Evolutionary conservation across 1,140 invertebrate genomes (phyloP).

Genomic region (Drosophila arawakana): DNA sequence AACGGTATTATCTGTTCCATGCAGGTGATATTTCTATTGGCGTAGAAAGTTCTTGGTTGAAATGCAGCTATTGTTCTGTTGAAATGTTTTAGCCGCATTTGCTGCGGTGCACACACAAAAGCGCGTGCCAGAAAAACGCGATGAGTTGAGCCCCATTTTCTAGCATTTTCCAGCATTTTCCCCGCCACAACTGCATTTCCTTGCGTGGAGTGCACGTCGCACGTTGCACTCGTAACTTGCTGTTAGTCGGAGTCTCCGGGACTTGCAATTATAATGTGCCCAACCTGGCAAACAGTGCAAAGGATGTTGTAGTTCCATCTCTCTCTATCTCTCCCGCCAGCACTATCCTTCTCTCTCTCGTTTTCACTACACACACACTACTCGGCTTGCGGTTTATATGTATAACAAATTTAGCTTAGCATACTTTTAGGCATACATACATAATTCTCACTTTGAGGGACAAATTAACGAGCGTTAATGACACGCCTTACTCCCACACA

Average conservation of each 20-base stretch:
- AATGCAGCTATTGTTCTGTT: conserved; percentile 35
- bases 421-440: conserved; percentile 66
- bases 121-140: conserved; percentile 42
- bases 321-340: neutral
- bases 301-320: neutral
- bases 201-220: conserved; percentile 31
- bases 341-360: neutral
- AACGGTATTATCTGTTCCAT: conserved; percentile 15
- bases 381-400: conserved; percentile 41
- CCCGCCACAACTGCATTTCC: conserved; percentile 32
- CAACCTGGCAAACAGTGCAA: conserved; percentile 16
- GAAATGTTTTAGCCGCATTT: conserved; percentile 29
- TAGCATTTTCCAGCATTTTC: conserved; percentile 17
- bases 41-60: conserved; percentile 20
- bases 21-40: conserved; percentile 21
- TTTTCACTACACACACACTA: neutral
- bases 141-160: conserved; percentile 29
- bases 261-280: conserved; percentile 43
- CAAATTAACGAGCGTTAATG: conserved; percentile 78
- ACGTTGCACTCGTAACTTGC: conserved; percentile 46
- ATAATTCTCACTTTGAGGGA: conserved; percentile 69
- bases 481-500: conserved; percentile 46
- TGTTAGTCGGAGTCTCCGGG: conserved; percentile 24
- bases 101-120: conserved; percentile 20
- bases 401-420: conserved; percentile 72